These are phyloP conservation scores for Macaria liturata DNA, from an alignment of 2,888 invertebrate genomes.

Conservation along the genomic window DNA sequence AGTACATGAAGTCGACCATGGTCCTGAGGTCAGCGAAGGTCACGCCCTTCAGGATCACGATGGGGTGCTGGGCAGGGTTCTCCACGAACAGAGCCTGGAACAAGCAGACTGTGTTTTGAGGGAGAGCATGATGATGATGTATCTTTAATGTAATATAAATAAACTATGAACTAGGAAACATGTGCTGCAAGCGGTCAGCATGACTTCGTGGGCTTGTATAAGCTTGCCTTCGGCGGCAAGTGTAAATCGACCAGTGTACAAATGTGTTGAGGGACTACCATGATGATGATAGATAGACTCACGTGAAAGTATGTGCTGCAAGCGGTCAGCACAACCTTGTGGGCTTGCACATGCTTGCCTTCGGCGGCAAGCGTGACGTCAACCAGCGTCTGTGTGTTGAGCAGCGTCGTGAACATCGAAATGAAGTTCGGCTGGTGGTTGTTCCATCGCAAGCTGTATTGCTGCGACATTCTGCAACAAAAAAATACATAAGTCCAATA, in stretches of 20 bases:
- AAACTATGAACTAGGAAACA: conserved; percentile 89
- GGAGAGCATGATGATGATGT: conserved; percentile 85
- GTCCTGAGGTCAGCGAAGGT: conserved; percentile 92
- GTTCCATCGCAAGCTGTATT: conserved; percentile 94
- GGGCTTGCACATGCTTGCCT: conserved; percentile 93
- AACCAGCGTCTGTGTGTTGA: conserved; percentile 92
- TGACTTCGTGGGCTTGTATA: conserved; percentile 94
- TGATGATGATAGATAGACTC: conserved; percentile 67
- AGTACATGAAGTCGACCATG: conserved; percentile 96
- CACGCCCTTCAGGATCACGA: conserved; percentile 95
- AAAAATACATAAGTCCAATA: no score
- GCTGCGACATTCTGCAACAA: conserved; percentile 83
- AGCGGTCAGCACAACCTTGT: conserved; percentile 94
- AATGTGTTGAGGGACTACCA: conserved; percentile 90
- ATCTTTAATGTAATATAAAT: conserved; percentile 32
- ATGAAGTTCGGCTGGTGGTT: conserved; percentile 97
- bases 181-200: conserved; percentile 95
- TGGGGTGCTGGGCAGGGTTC: conserved; percentile 94
- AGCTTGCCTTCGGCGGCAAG: conserved; percentile 95
- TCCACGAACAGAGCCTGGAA: conserved; percentile 90
- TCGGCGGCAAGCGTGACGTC: conserved; percentile 96
- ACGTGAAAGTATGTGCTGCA: conserved; percentile 97
- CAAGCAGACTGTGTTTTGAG: conserved; percentile 84
- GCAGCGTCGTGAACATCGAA: conserved; percentile 92
- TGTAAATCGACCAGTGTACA: conserved; percentile 93